Conservation (phyloP, 2,797 vertebrate species). For the Pampus argenteus region DNA sequence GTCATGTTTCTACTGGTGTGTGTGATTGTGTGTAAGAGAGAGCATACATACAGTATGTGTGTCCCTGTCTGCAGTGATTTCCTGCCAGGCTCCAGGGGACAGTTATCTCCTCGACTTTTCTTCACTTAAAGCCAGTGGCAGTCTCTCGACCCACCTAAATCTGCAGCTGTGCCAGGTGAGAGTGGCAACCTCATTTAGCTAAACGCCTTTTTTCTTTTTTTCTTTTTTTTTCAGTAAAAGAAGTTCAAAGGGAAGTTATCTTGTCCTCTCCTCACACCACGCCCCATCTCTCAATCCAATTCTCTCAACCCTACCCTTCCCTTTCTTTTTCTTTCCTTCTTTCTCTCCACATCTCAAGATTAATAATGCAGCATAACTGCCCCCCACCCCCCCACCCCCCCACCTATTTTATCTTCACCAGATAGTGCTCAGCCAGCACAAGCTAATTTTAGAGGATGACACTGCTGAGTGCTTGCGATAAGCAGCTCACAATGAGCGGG, state of each 20-base stretch:
- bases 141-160: slow-evolving; percentile 57
- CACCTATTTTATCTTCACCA: slow-evolving; percentile 75
- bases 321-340: slow-evolving; percentile 45
- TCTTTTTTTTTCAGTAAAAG: slow-evolving; percentile 29
- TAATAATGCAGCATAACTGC: slow-evolving; percentile 76
- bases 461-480: slow-evolving; percentile 79
- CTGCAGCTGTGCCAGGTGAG: slow-evolving; percentile 68
- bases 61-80: slow-evolving; percentile 52
- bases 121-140: slow-evolving; percentile 52
- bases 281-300: slow-evolving; percentile 34
- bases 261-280: slow-evolving; percentile 45
- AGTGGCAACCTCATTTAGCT: slow-evolving; percentile 65
- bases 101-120: slow-evolving; percentile 64
- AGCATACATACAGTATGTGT: slow-evolving; percentile 15
- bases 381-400: slow-evolving; percentile 45
- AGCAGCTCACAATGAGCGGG: slow-evolving; percentile 75
- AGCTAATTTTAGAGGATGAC: slow-evolving; percentile 83
- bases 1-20: slow-evolving; percentile 21
- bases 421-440: slow-evolving; percentile 80
- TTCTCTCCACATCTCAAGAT: slow-evolving; percentile 65
- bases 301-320: slow-evolving; percentile 27
- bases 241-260: slow-evolving; percentile 68
- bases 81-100: slow-evolving; percentile 49
- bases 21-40: slow-evolving; percentile 34
- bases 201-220: slow-evolving; percentile 38